Evolutionary conservation across 2,797 vertebrate species (phyloP), one percentile per base, ranked within the genome.

Genomic region (Furcifer pardalis): DNA sequence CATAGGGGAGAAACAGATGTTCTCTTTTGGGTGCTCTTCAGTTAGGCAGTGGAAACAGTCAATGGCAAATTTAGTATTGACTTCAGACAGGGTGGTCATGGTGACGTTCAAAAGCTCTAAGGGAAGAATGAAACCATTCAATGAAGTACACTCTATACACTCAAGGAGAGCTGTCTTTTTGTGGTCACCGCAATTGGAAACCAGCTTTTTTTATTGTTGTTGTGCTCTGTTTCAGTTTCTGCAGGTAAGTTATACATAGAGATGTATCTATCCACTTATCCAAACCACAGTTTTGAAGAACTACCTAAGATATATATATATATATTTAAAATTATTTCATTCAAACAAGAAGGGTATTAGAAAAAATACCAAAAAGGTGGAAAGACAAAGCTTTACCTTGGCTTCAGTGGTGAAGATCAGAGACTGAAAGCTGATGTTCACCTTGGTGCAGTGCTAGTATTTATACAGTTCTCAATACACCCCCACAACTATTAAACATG

Each of bases 381-480:
- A 49, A 42, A 15, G 52, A 59, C 68, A 75, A 12, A 17, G 69
- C 63, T 19, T 85, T 68, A 60, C 72, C 84, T 85, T 59, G 40
- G 19, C 46, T 85, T 56, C 46, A 59, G 49, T 2, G 68, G 60
- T 32, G 62, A 59, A 59, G 62, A 44, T 81, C 62, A 35, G 49
- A 81, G 78, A 27, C 6, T 37, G 71, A 30, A 30, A 66, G 37
- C 10, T 35, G 72, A 68, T 68, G 77, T 46, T 42, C 13, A 46
- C 4, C n/a, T 76, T 1, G 13, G 30, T 25, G 49, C 68, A 62
- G 40, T 7, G 7, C 49, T 59, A 21, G 30, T 76, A 68, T 85
- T 80, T 85, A 81, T 81, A 80, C 27, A 27, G 13, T 42, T 25
- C 44, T n/a, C 13, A 15, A 52, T 44, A 59, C 73, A 63, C 40